Base-by-base conservation (phyloP, 2,113 vertebrate species). In the Conger conger region DNA sequence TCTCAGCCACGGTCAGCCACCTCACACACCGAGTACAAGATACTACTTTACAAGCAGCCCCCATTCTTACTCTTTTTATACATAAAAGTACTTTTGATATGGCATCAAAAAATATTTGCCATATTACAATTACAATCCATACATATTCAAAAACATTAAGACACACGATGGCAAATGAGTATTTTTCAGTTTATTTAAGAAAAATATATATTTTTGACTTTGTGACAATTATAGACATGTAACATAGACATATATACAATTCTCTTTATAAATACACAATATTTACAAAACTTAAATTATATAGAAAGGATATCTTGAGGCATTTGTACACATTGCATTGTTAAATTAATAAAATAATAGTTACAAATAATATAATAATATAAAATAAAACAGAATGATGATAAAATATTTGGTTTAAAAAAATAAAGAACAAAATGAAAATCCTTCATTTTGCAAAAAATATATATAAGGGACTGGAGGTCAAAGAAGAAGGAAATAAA, bases 201-300 rank as follows among this genome's bases (percentile, higher is more conserved):
- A 95, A 94, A 86, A 96, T 93, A 95, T 92, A 94, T 88, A 84
- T 92, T 92, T 89, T 87, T 89, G 88, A 92, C 91, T 93, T 88
- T 86, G 85, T 88, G 86, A 93, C 87, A 87, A 87, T 84, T 81
- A 80, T 73, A 88, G 73, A 87, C 81, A 89, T 86, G 91, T 88
- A 90, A 93, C 91, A 90, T 89, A 92, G 81, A 94, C 86, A 92
- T 93, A 93, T 94, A 90, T 92, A 95, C 95, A 95, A 92, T 94
- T 93, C 87, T 95, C 91, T 93, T 91, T 85, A 94, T 95, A 95
- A 94, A 95, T 95, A 95, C 92, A 93, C 85, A 87, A 87, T 93
- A 94, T 94, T 84, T 93, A 95, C 93, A 94, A 81, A 87, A 68
- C 53, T 86, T 86, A 91, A 88, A 91, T 95, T 95, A 95, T 95